Conservation (phyloP, 2,888 invertebrate genomes). For the Frankliniella fusca region DNA sequence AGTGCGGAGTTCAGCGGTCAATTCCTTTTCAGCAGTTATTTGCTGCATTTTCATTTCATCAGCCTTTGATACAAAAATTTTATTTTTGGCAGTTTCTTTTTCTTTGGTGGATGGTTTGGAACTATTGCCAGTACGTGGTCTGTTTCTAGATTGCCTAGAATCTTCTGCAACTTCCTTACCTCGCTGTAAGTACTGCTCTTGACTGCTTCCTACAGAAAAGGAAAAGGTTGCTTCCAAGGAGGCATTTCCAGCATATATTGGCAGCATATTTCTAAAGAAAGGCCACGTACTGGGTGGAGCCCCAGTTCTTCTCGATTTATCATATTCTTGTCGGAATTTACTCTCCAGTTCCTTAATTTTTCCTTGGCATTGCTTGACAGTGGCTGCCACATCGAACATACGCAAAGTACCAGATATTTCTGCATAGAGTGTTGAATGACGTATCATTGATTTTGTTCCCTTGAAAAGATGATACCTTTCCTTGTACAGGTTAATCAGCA, state of each 20-base stretch:
- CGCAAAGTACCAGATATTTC: not conserved
- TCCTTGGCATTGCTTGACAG: not conserved
- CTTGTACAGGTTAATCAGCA: not conserved
- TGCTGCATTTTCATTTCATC: not conserved
- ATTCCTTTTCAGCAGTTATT: not conserved
- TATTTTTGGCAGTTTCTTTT: not conserved
- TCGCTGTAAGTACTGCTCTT: not conserved
- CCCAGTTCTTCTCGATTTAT: not conserved
- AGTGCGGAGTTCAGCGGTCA: too few relatives aligned
- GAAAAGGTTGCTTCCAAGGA: not conserved
- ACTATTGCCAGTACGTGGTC: not conserved
- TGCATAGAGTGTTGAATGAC: not conserved
- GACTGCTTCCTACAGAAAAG: not conserved
- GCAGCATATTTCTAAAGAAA: not conserved
- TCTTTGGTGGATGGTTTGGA: not conserved
- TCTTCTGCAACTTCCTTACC: not conserved
- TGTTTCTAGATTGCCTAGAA: not conserved
- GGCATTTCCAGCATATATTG: not conserved
- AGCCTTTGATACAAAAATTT: not conserved
- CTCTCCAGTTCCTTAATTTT: not conserved
- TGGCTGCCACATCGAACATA: not conserved
- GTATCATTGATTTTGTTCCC: not conserved
- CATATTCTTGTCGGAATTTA: not conserved
- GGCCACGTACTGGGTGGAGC: not conserved
- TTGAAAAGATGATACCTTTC: constrained; percentile 13